Base-by-base conservation (phyloP, 2,113 vertebrate species). In the Sula dactylatra region DNA sequence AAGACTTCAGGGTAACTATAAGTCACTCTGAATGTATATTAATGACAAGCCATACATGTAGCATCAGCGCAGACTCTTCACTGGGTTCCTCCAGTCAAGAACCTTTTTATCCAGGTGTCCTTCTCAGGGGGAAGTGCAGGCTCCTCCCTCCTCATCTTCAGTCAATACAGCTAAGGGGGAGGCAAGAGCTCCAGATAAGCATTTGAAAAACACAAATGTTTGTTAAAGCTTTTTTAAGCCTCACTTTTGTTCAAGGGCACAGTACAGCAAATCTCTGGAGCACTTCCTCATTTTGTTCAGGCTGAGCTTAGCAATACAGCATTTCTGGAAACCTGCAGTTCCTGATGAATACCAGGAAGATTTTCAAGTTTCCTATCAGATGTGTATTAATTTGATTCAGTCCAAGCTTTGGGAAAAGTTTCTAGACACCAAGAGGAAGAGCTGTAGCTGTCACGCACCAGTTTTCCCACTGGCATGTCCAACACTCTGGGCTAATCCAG, bases 271-370 rank as follows among this genome's bases (percentile, higher is more conserved):
- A 93, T 76, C 69, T 92, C 56, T 87, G 65, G 77, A 91, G 58
- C 58, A 45, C 31, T 69, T 92, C 59, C 80, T 76, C 52, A 54
- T 84, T 94, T 95, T 85, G 40, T 87, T 96, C 81, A 76, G 44
- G 24, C 62, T 89, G 45, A 83, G 61, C 34, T 89, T 67, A 65
- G 64, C 61, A 84, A 52, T 29, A 59, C 25, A 72, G 4, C 29
- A 26, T 40, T 95, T 90, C 90, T 88, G 83, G 65, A 93, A 88
- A 86, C 27, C 54, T 79, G 36, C 36, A 82, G 52, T 55, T 93
- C 61, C 77, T 86, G 36, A 76, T 80, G 73, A 95, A 79, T 82
- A 66, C 40, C 62, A 96, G 91, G 32, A 94, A 93, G 62, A 95
- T 93, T 93, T 96, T 85, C 56, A 93, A 79, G 58, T 66, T 89